Base-by-base conservation (phyloP, 2,113 vertebrate genomes). In the Mormoops blainvillei region DNA sequence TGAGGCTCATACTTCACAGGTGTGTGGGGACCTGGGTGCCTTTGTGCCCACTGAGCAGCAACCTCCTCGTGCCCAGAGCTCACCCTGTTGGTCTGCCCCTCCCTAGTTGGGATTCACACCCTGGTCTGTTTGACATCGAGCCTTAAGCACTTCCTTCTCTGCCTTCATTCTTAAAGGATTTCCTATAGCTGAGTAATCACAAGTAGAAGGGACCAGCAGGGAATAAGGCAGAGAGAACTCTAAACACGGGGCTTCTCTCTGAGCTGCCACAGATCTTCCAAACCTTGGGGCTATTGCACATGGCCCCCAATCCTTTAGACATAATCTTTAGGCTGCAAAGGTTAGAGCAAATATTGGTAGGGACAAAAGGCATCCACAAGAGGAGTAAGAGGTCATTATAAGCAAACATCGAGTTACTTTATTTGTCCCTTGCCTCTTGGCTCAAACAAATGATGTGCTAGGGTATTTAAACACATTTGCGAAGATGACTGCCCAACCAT, bases 251-350 rank as follows among this genome's bases (percentile, higher is more conserved):
- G 28, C 5, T 33, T 56, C 70, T 94, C 61, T 92, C n/a, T 58
- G 36, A 95, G 85, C 80, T 87, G 24, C 38, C 56, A 87, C 3
- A 56, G 85, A 90, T 89, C 76, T 90, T 85, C 81, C 73, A 92
- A 63, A 50, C 38, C 63, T 67, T 56, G 71, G 28, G 74, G 10
- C 65, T 48, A 65, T 81, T 81, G 68, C 33, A 71, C 50, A 81
- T 0, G 1, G 4, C 33, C n/a, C 26, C 61, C 2, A 1, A 48
- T 67, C 19, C 50, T 92, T 95, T 82, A 82, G 74, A 76, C 50
- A 86, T 94, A 54, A 84, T 96, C 84, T 84, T 82, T 78, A 78
- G 76, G 74, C 31, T 77, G 28, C 58, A 63, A 95, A 94, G 71
- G 41, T 92, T 85, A 95, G 31, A 58, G 71, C 67, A 77, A 92